Conservation (phyloP, 1,140 invertebrate genomes). For the Condylostylus longicornis region DNA sequence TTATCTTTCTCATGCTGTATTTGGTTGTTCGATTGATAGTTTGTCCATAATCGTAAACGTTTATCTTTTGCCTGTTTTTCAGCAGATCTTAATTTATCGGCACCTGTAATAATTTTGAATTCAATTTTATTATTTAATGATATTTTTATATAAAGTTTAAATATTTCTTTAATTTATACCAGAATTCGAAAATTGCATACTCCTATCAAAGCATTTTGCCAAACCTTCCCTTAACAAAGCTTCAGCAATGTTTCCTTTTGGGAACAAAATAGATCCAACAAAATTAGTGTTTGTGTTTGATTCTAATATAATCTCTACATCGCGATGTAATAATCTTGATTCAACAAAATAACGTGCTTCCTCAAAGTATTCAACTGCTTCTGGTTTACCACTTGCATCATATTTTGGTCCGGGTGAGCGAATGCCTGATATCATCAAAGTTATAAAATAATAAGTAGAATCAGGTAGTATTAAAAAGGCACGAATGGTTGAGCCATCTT, state of each 20-base stretch:
- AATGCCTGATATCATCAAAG: constrained; percentile 88
- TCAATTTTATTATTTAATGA: constrained; percentile 1
- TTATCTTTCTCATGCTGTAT: constrained; percentile 62
- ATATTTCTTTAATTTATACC: constrained; percentile 28
- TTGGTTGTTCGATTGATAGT: constrained; percentile 51
- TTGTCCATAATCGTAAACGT: constrained; percentile 74
- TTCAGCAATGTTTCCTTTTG: constrained; percentile 89
- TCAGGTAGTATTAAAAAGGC: constrained; percentile 77
- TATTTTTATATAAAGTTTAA: background rate
- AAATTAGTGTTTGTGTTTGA: constrained; percentile 85
- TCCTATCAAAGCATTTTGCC: constrained; percentile 96
- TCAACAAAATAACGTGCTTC: constrained; percentile 75
- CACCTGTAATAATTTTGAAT: constrained; percentile 37
- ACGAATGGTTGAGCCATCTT: constrained; percentile 88
- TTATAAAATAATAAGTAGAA: constrained; percentile 64
- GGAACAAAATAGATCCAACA: constrained; percentile 88
- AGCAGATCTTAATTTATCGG: constrained; percentile 67
- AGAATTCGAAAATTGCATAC: constrained; percentile 71
- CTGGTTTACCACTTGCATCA: constrained; percentile 48
- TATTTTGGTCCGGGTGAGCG: constrained; percentile 64
- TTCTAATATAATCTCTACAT: constrained; percentile 84
- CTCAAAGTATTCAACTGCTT: constrained; percentile 36
- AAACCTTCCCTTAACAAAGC: constrained; percentile 79
- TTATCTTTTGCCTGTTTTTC: constrained; percentile 81
- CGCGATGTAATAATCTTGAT: constrained; percentile 74